phyloP scores from a whole-genome alignment of 2,113 vertebrate species.

The Cathartes aura region DNA sequence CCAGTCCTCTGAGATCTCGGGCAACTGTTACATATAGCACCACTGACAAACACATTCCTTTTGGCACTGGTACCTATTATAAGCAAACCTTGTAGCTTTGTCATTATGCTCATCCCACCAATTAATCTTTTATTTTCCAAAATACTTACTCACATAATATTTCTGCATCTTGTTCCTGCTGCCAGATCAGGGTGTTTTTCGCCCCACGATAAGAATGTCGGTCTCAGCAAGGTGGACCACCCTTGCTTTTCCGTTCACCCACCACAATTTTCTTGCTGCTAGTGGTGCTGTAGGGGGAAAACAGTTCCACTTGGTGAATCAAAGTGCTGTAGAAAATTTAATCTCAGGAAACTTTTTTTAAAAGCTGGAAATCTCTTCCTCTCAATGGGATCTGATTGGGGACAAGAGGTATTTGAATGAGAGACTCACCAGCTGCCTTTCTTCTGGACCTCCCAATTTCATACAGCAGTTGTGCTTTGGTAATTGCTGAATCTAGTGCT shows the following conservation, averaged over 20 bases:
- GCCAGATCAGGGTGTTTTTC: neutral
- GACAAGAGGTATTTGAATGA: neutral
- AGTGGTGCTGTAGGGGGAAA: neutral
- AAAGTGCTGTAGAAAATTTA: neutral
- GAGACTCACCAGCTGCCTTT: neutral
- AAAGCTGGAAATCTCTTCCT: neutral
- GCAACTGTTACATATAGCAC: neutral
- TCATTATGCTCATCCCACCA: fast-evolving
- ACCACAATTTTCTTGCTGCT: neutral
- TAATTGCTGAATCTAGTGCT: neutral
- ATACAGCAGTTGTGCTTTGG: neutral
- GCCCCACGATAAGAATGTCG: fast-evolving
- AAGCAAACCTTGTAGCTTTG: neutral
- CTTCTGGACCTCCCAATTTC: neutral
- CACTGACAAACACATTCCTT: neutral
- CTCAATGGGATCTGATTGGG: neutral
- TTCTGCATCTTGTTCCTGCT: neutral
- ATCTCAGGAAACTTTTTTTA: neutral
- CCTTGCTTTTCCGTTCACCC: neutral
- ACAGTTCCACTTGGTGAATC: neutral
- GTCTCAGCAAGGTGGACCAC: neutral
- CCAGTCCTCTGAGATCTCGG: neutral
- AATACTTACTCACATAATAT: neutral
- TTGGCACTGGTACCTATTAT: neutral
- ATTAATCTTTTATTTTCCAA: neutral